Conservation (phyloP, 2,113 vertebrate genomes). For the Sylvia atricapilla region DNA sequence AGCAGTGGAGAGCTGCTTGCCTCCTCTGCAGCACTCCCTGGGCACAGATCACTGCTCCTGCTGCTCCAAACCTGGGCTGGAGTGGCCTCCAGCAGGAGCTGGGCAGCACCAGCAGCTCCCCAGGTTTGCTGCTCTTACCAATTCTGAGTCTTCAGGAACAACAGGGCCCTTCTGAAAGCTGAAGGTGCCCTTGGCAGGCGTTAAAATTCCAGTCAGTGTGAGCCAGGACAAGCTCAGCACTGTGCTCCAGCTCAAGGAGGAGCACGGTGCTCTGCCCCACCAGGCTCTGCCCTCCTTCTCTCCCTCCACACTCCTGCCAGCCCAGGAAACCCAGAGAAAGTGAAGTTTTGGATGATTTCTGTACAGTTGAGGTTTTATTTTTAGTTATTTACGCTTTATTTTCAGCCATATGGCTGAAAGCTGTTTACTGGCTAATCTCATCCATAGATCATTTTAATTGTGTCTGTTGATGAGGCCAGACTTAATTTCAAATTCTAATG, state of each 20-base stretch:
- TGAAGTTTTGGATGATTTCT: background rate
- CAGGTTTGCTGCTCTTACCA: background rate
- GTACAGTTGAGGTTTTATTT: background rate
- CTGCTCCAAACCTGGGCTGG: background rate
- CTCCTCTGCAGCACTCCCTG: background rate
- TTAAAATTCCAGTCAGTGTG: background rate
- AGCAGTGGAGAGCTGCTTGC: background rate
- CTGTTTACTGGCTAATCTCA: background rate
- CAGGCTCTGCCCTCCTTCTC: background rate
- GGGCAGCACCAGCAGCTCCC: background rate
- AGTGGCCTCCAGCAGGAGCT: background rate
- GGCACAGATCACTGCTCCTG: background rate
- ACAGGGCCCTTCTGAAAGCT: background rate
- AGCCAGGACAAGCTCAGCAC: background rate
- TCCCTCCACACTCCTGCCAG: background rate
- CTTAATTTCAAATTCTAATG: background rate
- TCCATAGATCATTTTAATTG: background rate
- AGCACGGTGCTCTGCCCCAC: background rate
- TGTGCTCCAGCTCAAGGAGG: background rate
- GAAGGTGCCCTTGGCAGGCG: slow-evolving; percentile 31
- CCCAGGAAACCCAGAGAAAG: background rate
- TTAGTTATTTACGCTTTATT: background rate
- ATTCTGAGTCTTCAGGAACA: background rate
- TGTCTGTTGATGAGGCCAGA: background rate
- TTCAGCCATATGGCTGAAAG: background rate